These are phyloP conservation scores for Chloebia gouldiae DNA, from an alignment of 2,113 vertebrate genomes.

Conservation along the genomic window DNA sequence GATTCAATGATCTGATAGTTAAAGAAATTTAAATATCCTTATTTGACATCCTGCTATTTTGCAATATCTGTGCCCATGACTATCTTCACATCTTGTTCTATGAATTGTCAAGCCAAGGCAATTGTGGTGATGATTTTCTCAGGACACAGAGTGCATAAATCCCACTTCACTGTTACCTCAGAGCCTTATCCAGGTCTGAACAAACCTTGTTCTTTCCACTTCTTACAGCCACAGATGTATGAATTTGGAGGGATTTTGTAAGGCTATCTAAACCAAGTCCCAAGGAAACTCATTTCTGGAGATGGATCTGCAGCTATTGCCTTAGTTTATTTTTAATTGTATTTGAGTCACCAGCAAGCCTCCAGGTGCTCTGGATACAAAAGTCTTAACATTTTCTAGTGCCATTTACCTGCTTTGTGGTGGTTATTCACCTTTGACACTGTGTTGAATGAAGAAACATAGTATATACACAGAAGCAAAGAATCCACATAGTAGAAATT, in stretches of 20 bases:
- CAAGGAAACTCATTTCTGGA: not conserved
- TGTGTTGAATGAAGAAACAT: not conserved
- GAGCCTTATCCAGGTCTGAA: not conserved
- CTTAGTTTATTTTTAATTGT: slow-evolving; percentile 59
- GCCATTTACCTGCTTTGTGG: not conserved
- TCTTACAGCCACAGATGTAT: not conserved
- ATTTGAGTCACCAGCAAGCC: not conserved
- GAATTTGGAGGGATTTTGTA: not conserved
- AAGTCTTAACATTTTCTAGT: not conserved
- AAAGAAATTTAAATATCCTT: not conserved
- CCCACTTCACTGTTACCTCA: not conserved
- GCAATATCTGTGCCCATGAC: not conserved
- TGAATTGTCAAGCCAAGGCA: not conserved
- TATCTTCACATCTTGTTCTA: not conserved
- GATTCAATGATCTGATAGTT: not conserved
- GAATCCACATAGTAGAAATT: not conserved
- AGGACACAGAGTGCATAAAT: not conserved
- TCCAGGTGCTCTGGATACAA: not conserved
- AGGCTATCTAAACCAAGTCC: not conserved
- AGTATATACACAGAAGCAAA: not conserved
- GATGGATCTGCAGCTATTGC: slow-evolving; percentile 7
- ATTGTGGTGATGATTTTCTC: not conserved
- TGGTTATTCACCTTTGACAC: slow-evolving; percentile 34
- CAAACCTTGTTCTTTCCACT: not conserved
- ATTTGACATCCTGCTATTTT: not conserved